A percentile compares a stretch with the other conserved stretches of the same genome.
These are phyloP conservation scores for Pangasius larnaudii DNA, from an alignment of 2,797 vertebrate species.

Conservation along the genomic window DNA sequence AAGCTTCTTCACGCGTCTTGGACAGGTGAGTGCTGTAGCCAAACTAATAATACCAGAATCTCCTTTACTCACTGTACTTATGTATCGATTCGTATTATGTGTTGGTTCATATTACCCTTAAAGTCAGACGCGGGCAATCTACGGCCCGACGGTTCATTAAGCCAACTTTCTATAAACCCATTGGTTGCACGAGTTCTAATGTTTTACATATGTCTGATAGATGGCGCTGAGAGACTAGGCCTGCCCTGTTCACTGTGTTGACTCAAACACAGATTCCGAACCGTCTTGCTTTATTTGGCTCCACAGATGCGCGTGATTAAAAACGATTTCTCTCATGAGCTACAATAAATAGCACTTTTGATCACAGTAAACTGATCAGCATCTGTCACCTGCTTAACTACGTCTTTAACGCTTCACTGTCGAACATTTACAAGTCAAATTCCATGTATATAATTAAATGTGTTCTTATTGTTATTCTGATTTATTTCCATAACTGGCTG, in stretches of 20 bases:
- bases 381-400: neutral
- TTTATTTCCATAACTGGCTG: neutral
- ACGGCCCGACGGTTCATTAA: neutral
- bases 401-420: neutral
- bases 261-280: neutral
- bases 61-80: neutral
- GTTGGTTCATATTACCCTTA: neutral
- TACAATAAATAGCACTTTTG: neutral
- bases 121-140: neutral
- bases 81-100: neutral
- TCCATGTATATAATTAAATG: neutral
- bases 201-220: neutral
- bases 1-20: constrained; percentile 91
- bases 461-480: neutral
- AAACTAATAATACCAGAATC: neutral
- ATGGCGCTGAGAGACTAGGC: neutral
- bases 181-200: neutral
- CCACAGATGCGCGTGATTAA: neutral
- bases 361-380: too few species aligned
- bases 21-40: constrained; percentile 83
- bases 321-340: neutral
- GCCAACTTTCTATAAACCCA: neutral
- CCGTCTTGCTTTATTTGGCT: neutral
- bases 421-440: neutral
- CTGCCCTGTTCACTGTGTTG: neutral